Percentiles rank a stretch among this genome's conserved stretches.
These are phyloP conservation scores for Perdix hodgsoniae DNA, from an alignment of 2,797 vertebrate genomes.

Conservation along the genomic window DNA sequence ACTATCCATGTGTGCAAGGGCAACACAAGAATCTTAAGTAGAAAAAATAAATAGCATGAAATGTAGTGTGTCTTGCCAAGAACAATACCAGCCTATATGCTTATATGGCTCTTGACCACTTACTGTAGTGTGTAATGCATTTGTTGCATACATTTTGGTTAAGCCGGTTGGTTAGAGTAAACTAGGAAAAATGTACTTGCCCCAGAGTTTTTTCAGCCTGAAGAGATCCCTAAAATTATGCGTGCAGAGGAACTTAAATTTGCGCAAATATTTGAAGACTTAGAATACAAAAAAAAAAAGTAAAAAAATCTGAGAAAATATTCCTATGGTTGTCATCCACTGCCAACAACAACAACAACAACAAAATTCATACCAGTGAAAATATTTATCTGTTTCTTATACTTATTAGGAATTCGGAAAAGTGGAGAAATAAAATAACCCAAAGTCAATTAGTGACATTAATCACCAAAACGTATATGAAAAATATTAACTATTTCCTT, in stretches of 20 bases:
- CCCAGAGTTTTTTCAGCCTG: not conserved
- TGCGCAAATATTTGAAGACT: not conserved
- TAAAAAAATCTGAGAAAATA: not conserved
- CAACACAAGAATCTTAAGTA: not conserved
- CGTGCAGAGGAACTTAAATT: not conserved
- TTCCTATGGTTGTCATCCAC: not conserved
- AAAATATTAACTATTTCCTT: not conserved
- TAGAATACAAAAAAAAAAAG: not conserved
- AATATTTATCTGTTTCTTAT: not conserved
- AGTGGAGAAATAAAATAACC: not conserved
- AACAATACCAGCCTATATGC: not conserved
- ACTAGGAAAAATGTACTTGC: not conserved
- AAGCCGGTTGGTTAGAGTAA: not conserved
- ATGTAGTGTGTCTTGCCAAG: rapidly evolving
- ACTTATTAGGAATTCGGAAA: not conserved
- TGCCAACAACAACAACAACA: no score
- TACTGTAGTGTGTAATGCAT: not conserved
- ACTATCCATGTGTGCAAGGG: not conserved
- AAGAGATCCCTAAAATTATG: not conserved
- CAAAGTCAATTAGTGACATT: not conserved
- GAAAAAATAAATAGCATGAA: rapidly evolving
- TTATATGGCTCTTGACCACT: not conserved
- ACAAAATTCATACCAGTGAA: not conserved
- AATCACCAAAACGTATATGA: not conserved
- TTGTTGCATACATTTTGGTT: not conserved